phyloP scores from a whole-genome alignment of 2,113 vertebrate species.

The Lasiurus cinereus region DNA sequence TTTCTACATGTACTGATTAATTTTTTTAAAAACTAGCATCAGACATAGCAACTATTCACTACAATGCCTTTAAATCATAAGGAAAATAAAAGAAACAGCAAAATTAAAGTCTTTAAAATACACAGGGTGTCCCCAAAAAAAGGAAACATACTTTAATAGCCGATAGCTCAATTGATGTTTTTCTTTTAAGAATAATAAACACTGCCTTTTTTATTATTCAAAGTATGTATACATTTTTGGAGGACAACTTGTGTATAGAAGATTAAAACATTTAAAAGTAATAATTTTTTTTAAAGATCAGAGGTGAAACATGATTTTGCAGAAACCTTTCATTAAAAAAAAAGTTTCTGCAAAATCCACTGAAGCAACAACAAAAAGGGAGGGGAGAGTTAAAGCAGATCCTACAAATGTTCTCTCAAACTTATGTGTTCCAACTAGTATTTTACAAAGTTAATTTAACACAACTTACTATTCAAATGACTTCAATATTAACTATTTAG shows the following conservation, averaged over 20 bases:
- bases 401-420: constrained; percentile 53
- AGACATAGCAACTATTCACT: constrained; percentile 56
- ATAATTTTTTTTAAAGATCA: background rate
- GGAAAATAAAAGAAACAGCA: constrained; percentile 3
- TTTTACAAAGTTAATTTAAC: constrained; percentile 52
- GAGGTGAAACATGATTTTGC: constrained; percentile 4
- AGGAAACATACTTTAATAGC: no score
- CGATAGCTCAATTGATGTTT: no score
- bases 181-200: no score
- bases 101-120: constrained; percentile 62
- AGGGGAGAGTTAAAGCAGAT: constrained; percentile 58
- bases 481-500: constrained; percentile 46
- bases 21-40: background rate
- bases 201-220: no score
- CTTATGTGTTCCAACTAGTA: constrained; percentile 40
- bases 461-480: constrained; percentile 41
- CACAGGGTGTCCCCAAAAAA: no score
- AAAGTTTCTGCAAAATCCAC: constrained; percentile 53
- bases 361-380: constrained; percentile 58
- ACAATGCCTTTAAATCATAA: background rate
- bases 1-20: constrained; percentile 28
- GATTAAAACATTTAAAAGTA: constrained; percentile 26
- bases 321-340: no score
- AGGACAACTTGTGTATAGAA: background rate
- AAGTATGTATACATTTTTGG: no score